A percentile compares a stretch with the other conserved stretches of the same genome.
Evolutionary conservation across 2,888 invertebrate genomes (phyloP).

Genomic region (Pristionchus exspectatus): DNA sequence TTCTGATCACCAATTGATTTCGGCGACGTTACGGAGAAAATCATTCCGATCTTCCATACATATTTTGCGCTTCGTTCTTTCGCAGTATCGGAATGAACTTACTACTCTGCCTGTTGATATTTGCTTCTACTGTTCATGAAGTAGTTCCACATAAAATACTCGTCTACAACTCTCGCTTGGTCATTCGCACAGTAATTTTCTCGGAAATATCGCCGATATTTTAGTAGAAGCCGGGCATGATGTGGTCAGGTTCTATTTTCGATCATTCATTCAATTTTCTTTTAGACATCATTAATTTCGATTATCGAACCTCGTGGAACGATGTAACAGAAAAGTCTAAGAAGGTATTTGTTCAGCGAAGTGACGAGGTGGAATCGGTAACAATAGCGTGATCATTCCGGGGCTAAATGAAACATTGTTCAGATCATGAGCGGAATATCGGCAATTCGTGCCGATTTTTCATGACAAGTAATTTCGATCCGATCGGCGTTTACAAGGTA

Average conservation of each 20-base stretch:
- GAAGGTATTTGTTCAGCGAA: neutral
- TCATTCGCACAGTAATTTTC: neutral
- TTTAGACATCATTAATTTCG: neutral
- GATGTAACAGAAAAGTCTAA: neutral
- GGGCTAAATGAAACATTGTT: neutral
- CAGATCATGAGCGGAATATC: neutral
- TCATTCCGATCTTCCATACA: neutral
- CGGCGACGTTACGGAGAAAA: neutral
- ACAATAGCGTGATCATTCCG: neutral
- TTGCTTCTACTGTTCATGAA: neutral
- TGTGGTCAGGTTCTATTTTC: neutral
- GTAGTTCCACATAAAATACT: neutral
- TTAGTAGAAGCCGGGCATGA: neutral
- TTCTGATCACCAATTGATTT: neutral
- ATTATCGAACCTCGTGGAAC: neutral
- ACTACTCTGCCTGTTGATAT: neutral
- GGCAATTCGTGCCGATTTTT: neutral
- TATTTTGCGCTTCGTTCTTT: neutral
- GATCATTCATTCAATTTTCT: neutral
- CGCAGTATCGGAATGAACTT: neutral
- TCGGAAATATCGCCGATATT: neutral
- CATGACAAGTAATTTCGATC: neutral
- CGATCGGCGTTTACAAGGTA: neutral
- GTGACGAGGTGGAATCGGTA: neutral
- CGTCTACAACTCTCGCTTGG: slow-evolving; percentile 4